A percentile compares a stretch with the other conserved stretches of the same genome.
phyloP scores from a whole-genome alignment of 2,113 vertebrate species.

The Copsychus sechellarum region DNA sequence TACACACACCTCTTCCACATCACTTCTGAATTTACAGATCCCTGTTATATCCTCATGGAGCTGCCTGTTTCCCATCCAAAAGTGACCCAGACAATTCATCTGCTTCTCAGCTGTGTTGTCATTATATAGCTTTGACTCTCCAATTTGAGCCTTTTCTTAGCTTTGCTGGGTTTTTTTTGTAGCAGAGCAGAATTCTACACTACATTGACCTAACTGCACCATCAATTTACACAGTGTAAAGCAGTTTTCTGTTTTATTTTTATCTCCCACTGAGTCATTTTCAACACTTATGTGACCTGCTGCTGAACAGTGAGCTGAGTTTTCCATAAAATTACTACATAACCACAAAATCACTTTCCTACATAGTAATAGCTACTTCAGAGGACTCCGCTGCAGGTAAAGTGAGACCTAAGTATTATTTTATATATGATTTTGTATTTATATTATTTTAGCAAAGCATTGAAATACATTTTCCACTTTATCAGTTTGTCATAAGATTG shows the following conservation, averaged over 20 bases:
- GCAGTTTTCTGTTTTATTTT: neutral
- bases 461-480: neutral
- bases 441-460: neutral
- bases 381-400: neutral
- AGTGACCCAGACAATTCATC: neutral
- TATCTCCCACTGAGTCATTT: neutral
- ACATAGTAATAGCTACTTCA: neutral
- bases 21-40: neutral
- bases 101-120: neutral
- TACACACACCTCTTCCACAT: neutral
- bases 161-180: neutral
- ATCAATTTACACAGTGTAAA: neutral
- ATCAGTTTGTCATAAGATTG: neutral
- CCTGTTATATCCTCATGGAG: neutral
- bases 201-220: fast-evolving
- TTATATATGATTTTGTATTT: neutral
- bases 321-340: neutral
- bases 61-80: neutral
- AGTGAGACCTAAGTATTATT: neutral
- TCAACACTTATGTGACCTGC: neutral
- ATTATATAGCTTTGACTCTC: neutral
- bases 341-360: neutral
- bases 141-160: neutral
- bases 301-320: neutral
- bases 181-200: neutral